Base-by-base conservation (phyloP, 2,113 vertebrate species). In the Stigmatopora nigra region DNA sequence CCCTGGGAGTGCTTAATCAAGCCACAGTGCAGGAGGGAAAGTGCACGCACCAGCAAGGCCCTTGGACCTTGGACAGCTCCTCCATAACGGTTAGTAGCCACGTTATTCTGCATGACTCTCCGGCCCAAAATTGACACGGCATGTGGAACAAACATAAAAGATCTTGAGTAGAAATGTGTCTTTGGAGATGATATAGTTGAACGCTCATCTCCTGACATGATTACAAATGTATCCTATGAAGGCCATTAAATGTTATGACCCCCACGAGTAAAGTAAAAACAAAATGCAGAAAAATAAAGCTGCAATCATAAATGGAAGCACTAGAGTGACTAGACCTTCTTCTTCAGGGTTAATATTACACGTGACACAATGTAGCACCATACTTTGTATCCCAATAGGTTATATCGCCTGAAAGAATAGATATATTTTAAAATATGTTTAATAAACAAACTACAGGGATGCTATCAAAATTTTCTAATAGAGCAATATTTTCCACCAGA, bases 1-100 rank as follows among this genome's bases (percentile, higher is more conserved):
- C 82, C 90, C 78, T 62, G 86, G 84, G 88, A 80, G 69, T 69
- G 84, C 70, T 86, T 92, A 91, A 93, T 93, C 92, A 94, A 91
- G 90, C 89, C 87, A 78, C 77, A 81, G 86, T 84, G 86, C 82
- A 71, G 69, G 59, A 45, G 49, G 20, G 48, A 57, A 69, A 75
- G 45, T 57, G 13, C 44, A 57, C 61, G 68, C 67, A 73, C 69
- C 57, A 14, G 5, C 31, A 11, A 51, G n/a, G 47, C 67, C 47
- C 38, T 15, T 45, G 65, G 70, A 22, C 13, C 70, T 75, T 80
- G 64, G 46, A 65, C 22, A 72, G 71, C 65, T 72, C 76, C 64
- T 67, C 49, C 31, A 71, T 76, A 76, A 81, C 63, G 63, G 71
- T 72, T 35, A 52, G 51, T 31, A 52, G 15, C 1, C 41, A 22